phyloP scores from a whole-genome alignment of 2,888 invertebrate genomes.

The Pardosa pseudoannulata region DNA sequence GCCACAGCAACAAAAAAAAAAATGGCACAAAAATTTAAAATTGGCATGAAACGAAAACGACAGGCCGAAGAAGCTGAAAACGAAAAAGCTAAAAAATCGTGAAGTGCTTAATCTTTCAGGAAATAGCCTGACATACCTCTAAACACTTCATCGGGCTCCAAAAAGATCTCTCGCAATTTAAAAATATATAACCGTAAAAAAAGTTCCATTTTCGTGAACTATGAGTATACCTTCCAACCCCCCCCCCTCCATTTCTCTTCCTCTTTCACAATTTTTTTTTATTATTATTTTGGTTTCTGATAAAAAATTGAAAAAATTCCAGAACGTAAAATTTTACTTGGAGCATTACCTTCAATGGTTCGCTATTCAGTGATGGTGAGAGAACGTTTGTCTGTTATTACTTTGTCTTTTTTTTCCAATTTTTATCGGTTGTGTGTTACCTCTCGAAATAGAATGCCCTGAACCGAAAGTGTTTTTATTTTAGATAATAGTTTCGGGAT shows the following conservation, averaged over 20 bases:
- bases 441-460: not conserved
- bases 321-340: not conserved
- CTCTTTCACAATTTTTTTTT: no score
- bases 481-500: not conserved
- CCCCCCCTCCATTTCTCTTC: no score
- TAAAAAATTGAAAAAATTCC: not conserved
- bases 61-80: not conserved
- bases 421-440: not conserved
- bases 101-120: constrained; percentile 2
- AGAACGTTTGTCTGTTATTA: not conserved
- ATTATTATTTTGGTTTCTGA: not conserved
- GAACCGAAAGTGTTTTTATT: not conserved
- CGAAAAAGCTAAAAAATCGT: not conserved
- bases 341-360: not conserved
- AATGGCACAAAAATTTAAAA: not conserved
- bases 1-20: not conserved
- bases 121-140: constrained; percentile 7
- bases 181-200: constrained; percentile 19
- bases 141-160: not conserved
- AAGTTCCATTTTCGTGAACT: constrained; percentile 2
- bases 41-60: not conserved
- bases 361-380: not conserved
- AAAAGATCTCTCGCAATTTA: constrained; percentile 2
- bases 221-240: not conserved
- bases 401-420: not conserved